Conservation (phyloP, 2,888 invertebrate genomes). For the Microctonus aethiopoides region DNA sequence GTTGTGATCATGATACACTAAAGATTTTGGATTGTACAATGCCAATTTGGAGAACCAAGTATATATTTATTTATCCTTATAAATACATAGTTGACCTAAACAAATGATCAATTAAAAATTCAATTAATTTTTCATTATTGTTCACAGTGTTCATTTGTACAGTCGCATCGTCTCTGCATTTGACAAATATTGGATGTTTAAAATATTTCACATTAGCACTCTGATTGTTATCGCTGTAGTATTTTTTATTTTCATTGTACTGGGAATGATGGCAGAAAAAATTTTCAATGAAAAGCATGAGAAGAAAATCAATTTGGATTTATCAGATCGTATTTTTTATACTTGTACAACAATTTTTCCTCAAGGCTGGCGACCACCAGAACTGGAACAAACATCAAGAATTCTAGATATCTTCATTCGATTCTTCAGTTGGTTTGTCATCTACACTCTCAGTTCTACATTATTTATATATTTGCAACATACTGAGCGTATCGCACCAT, state of each 20-base stretch:
- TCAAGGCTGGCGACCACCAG: slow-evolving; percentile 42
- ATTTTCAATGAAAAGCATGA: neutral
- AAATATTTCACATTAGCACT: slow-evolving; percentile 25
- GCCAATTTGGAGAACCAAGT: slow-evolving; percentile 45
- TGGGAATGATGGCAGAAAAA: slow-evolving; percentile 28
- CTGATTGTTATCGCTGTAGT: slow-evolving; percentile 21
- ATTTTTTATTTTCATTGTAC: slow-evolving; percentile 19
- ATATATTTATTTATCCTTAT: no score
- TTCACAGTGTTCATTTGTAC: slow-evolving; percentile 23
- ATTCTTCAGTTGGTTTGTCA: slow-evolving; percentile 28
- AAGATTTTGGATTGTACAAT: slow-evolving; percentile 39
- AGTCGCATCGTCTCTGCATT: slow-evolving; percentile 18
- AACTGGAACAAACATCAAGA: slow-evolving; percentile 37
- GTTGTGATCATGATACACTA: slow-evolving; percentile 27
- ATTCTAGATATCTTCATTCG: slow-evolving; percentile 42
- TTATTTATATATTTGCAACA: neutral
- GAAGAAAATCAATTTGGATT: slow-evolving; percentile 7
- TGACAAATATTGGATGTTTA: slow-evolving; percentile 29
- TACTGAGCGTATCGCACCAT: neutral
- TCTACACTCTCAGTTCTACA: neutral
- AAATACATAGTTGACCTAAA: no score
- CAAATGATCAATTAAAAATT: no score
- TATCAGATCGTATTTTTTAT: slow-evolving; percentile 45
- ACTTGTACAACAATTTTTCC: slow-evolving; percentile 41
- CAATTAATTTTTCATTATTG: no score